Conservation (phyloP, 2,888 invertebrate species). For the Leptogaster cylindrica region DNA sequence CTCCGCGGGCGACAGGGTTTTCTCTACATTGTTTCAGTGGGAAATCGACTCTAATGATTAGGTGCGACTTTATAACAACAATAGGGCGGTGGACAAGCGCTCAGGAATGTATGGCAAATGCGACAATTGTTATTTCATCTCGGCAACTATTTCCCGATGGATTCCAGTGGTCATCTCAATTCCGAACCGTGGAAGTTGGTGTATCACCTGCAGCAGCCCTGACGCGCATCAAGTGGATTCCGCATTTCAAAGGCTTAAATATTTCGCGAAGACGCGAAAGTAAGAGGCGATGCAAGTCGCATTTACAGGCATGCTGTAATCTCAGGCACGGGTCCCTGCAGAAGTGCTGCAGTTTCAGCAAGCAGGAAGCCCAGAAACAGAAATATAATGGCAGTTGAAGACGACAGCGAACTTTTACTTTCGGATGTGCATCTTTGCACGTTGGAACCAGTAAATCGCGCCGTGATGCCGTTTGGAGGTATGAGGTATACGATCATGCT, state of each 20-base stretch:
- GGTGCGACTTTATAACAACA: background rate
- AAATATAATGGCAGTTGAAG: slow-evolving; percentile 17
- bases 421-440: slow-evolving; percentile 28
- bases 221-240: background rate
- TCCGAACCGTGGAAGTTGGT: background rate
- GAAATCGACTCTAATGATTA: slow-evolving; percentile 10
- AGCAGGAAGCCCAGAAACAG: slow-evolving; percentile 10
- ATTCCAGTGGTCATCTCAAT: background rate
- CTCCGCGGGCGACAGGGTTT: slow-evolving; percentile 16
- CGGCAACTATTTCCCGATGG: background rate
- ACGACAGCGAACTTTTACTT: slow-evolving; percentile 26
- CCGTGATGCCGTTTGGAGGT: background rate
- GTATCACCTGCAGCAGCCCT: background rate
- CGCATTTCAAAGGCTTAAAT: background rate
- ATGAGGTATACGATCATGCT: background rate
- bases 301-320: background rate
- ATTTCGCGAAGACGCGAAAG: background rate
- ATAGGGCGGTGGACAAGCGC: background rate
- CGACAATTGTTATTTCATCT: background rate
- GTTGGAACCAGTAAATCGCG: background rate
- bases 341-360: background rate
- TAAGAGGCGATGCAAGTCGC: background rate
- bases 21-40: slow-evolving; percentile 21
- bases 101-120: background rate
- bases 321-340: background rate